A percentile compares a stretch with the other conserved stretches of the same genome.
These are phyloP conservation scores for Solenopsis invicta DNA, from an alignment of 1,140 invertebrate genomes.

Conservation along the genomic window DNA sequence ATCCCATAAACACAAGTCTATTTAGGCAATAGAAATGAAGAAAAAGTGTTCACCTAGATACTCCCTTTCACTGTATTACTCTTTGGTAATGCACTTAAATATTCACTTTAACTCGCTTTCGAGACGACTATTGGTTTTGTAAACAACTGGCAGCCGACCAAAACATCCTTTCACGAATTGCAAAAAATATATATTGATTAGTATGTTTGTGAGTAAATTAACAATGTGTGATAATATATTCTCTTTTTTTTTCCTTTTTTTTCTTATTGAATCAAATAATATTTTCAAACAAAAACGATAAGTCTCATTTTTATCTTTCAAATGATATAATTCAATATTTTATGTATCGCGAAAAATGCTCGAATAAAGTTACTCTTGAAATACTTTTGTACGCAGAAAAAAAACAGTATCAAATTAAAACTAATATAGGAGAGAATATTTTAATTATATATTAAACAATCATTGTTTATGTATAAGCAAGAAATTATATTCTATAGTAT, in stretches of 20 bases:
- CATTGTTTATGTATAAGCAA: no score
- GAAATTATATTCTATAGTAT: no score
- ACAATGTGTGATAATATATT: not conserved
- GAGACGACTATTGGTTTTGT: constrained; percentile 11
- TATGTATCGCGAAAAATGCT: not conserved
- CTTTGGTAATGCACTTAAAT: constrained; percentile 2
- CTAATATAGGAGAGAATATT: no score
- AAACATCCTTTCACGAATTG: constrained; percentile 26
- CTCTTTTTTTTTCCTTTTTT: not conserved
- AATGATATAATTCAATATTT: not conserved
- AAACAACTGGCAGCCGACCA: constrained; percentile 64
- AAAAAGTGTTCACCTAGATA: not conserved
- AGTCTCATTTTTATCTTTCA: not conserved
- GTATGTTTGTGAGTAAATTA: not conserved
- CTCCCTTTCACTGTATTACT: constrained; percentile 2
- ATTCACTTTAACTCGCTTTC: constrained; percentile 11
- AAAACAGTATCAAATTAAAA: no score
- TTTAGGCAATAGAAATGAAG: not conserved
- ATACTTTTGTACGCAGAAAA: not conserved
- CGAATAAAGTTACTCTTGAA: not conserved
- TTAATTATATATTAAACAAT: no score
- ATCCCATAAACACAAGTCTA: not conserved
- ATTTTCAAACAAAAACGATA: not conserved
- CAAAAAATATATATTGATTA: not conserved
- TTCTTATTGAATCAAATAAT: not conserved